These are phyloP conservation scores for Cataglyphis cursor DNA, from an alignment of 2,888 invertebrate genomes.

Conservation along the genomic window DNA sequence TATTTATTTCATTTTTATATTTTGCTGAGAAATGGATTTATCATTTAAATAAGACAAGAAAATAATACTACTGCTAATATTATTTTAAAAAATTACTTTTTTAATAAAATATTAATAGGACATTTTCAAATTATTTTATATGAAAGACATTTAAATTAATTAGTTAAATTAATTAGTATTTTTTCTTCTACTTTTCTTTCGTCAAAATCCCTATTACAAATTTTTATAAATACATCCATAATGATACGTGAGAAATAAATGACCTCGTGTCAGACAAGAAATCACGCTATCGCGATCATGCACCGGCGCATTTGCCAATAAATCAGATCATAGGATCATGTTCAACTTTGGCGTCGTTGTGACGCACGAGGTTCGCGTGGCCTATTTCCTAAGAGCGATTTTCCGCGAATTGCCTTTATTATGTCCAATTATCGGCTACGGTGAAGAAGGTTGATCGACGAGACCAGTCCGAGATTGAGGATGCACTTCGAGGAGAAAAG, in stretches of 20 bases:
- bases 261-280: conserved; percentile 40
- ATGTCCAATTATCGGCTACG: conserved; percentile 84
- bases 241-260: conserved; percentile 24
- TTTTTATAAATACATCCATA: conserved; percentile 8
- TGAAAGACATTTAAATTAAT: neutral
- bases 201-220: neutral
- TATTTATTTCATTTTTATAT: neutral
- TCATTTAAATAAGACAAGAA: conserved; percentile 13
- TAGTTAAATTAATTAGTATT: neutral
- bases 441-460: conserved; percentile 75
- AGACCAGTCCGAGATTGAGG: conserved; percentile 45
- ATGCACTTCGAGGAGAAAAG: conserved; percentile 8
- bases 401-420: conserved; percentile 84
- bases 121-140: conserved; percentile 10
- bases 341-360: conserved; percentile 39
- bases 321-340: conserved; percentile 47
- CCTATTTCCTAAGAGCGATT: conserved; percentile 84
- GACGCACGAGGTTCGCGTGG: conserved; percentile 62
- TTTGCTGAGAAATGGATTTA: neutral
- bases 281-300: conserved; percentile 29
- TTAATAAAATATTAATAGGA: neutral
- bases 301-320: conserved; percentile 43
- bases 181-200: neutral
- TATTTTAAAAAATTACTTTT: neutral
- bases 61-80: neutral